These are phyloP conservation scores for Channa striata DNA, from an alignment of 2,797 vertebrate species.

Conservation along the genomic window DNA sequence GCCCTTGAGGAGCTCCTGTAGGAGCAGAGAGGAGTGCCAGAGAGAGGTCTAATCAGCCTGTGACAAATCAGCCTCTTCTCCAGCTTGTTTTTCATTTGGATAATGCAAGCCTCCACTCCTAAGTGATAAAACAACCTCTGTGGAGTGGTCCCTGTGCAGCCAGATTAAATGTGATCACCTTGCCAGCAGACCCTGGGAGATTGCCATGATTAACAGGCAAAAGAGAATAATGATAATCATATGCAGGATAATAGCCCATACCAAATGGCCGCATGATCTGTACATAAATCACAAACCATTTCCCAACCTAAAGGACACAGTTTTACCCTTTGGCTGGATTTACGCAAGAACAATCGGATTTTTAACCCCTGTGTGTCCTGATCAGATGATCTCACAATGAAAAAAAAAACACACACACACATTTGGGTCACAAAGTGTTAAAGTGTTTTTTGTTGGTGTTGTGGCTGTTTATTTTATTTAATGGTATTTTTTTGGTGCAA, in stretches of 20 bases:
- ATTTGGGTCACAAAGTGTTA: conserved; percentile 18
- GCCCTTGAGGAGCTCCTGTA: conserved; percentile 70
- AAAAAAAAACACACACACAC: not conserved
- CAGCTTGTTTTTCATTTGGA: conserved; percentile 81
- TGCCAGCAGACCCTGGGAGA: conserved; percentile 74
- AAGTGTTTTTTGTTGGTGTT: not conserved
- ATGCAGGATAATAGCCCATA: conserved; percentile 79
- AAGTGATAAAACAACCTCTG: conserved; percentile 79
- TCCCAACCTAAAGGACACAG: conserved; percentile 64
- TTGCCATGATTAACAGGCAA: conserved; percentile 80
- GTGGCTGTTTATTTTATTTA: no score
- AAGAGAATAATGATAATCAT: conserved; percentile 82
- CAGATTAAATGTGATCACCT: conserved; percentile 83
- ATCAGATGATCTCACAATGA: conserved; percentile 37
- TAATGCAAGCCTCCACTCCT: conserved; percentile 76
- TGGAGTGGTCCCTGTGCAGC: conserved; percentile 69
- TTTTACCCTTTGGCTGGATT: conserved; percentile 68
- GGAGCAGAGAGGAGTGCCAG: conserved; percentile 45
- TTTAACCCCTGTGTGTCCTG: conserved; percentile 43
- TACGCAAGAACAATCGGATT: conserved; percentile 52
- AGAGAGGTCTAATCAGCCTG: conserved; percentile 74
- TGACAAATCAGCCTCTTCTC: conserved; percentile 79
- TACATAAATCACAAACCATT: conserved; percentile 75
- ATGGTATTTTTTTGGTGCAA: conserved; percentile 1
- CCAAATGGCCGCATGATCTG: conserved; percentile 74